Base-by-base conservation (phyloP, 2,888 invertebrate species). In the Blastobasis lacticolella region DNA sequence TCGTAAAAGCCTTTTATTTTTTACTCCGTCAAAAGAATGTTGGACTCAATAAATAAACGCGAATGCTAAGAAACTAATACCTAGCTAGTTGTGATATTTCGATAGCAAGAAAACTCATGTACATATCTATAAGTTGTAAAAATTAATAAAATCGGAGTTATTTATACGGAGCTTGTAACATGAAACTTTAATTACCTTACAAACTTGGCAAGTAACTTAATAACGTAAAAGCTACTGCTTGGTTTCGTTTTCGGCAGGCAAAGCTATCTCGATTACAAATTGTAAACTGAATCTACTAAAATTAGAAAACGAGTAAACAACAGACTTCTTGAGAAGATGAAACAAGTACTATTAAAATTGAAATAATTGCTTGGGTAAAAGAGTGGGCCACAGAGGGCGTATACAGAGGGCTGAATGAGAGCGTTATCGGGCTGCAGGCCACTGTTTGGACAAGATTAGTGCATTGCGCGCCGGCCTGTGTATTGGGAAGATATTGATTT, bases 401-500 rank as follows among this genome's bases (percentile, higher is more conserved):
- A 23, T 23, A 23, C 23, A 23, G 2, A 23, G 23, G 3, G 23
- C 23, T 1, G 9, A 41, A 41, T 8, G 9, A 9, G 8, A 41
- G 23, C 23, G 61, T 59, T 57, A 64, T 65, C 61, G 65, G 54
- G 60, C 53, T 71, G 70, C 70, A 73, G 61, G 67, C 54, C 66
- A 71, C 64, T 67, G 71, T 76, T 69, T 73, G 65, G 70, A 70
- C 66, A 69, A 81, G 83, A 85, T 87, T 87, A 87, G 85, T 81
- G 81, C 75, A 81, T 82, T 75, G 78, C 68, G 81, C 81, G 80
- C 77, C 81, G 78, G 82, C 70, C 75, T 76, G 78, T 81, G 71
- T 79, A 81, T 84, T 73, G 77, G 23, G 75, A 84, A 84, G 83
- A 83, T 87, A 87, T 88, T 81, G 86, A 87, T 88, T 88, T 79